Evolutionary conservation across 2,113 vertebrate genomes (phyloP).

Genomic region (Stercorarius parasiticus): DNA sequence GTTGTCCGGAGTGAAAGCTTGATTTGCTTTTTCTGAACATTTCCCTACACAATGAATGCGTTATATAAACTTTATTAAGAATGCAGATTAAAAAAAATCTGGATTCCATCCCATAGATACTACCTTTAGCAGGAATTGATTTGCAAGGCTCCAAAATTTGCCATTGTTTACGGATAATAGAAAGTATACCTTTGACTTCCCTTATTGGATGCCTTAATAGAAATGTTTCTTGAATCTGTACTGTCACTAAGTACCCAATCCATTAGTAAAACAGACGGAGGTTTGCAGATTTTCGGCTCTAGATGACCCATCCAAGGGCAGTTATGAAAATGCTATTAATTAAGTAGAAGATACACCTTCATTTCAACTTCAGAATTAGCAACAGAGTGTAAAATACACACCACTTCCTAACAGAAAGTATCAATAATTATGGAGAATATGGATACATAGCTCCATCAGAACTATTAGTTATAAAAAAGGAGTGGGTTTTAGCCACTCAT

Average conservation of each 20-base stretch:
- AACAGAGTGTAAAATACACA: neutral
- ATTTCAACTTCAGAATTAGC: neutral
- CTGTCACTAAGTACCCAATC: neutral
- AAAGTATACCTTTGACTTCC: neutral
- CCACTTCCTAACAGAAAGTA: neutral
- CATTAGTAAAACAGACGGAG: neutral
- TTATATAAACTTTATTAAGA: neutral
- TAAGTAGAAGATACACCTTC: neutral
- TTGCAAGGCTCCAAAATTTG: neutral
- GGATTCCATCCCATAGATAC: neutral
- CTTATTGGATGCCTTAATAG: neutral
- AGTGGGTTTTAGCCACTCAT: neutral
- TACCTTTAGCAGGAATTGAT: neutral
- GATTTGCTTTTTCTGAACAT: neutral
- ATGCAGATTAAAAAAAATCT: neutral
- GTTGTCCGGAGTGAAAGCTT: neutral
- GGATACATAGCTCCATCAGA: neutral
- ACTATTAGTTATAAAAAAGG: neutral
- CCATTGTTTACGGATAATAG: neutral
- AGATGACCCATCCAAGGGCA: neutral
- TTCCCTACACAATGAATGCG: neutral
- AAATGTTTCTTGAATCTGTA: neutral
- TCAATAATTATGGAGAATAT: neutral
- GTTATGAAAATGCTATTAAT: neutral
- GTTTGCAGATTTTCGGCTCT: neutral